Percentiles rank a stretch among this genome's conserved stretches.
Conservation (phyloP, 2,797 vertebrate genomes). For the Bovichtus variegatus region DNA sequence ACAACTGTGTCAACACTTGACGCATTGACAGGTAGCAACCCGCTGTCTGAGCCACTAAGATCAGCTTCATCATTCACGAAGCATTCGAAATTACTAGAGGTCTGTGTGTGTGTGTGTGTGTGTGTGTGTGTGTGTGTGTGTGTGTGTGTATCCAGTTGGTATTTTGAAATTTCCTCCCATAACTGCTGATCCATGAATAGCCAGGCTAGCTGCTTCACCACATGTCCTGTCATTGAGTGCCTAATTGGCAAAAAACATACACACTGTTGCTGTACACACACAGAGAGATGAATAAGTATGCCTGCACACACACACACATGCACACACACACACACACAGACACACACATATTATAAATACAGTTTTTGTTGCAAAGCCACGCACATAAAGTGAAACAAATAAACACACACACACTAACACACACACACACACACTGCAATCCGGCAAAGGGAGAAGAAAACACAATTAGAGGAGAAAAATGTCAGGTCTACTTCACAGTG, state of each 20-base stretch:
- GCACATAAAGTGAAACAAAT: slow-evolving; percentile 53
- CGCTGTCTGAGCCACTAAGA: slow-evolving; percentile 47
- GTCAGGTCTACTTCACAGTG: slow-evolving; percentile 74
- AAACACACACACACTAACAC: slow-evolving; percentile 48
- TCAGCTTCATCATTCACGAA: slow-evolving; percentile 33
- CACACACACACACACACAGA: slow-evolving; percentile 3
- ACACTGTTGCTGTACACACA: slow-evolving; percentile 67
- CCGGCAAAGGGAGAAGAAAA: slow-evolving; percentile 70
- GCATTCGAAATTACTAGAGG: slow-evolving; percentile 50
- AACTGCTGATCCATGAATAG: slow-evolving; percentile 85
- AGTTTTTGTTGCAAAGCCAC: slow-evolving; percentile 40
- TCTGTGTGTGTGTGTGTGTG: slow-evolving; percentile 22
- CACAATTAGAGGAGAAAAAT: slow-evolving; percentile 82
- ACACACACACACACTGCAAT: slow-evolving; percentile 34
- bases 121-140: slow-evolving; percentile 35
- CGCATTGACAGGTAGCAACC: slow-evolving; percentile 47
- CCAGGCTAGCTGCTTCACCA: slow-evolving; percentile 77
- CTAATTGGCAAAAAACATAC: slow-evolving; percentile 83
- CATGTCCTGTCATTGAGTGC: slow-evolving; percentile 84
- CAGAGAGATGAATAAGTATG: slow-evolving; percentile 65
- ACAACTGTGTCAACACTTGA: slow-evolving; percentile 55
- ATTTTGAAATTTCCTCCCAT: slow-evolving; percentile 75
- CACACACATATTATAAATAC: slow-evolving; percentile 28
- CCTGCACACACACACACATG: slow-evolving; percentile 6
- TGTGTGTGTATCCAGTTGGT: slow-evolving; percentile 62